Evolutionary conservation across 2,797 vertebrate genomes (phyloP), one percentile per base, ranked within the genome.

Genomic region (Neostethus bicornis): DNA sequence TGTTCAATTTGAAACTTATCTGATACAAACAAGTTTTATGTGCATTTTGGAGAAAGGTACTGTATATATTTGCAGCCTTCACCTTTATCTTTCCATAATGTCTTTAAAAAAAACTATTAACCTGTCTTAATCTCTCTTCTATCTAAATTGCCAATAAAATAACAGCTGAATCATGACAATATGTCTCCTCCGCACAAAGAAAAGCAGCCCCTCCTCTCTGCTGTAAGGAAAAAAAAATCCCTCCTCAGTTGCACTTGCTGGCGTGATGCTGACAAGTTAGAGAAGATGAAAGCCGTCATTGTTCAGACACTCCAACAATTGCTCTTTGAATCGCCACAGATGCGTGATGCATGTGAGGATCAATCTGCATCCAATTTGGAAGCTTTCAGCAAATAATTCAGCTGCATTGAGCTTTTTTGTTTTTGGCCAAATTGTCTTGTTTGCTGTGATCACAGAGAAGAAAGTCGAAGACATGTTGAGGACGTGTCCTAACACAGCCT

Each of bases 251-350:
- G 44, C 19, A 66, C 55, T 57, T 37, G 45, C 66, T 70, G 83
- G 62, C 35, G 71, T 52, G 75, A 74, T 79, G 23, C 28, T 67
- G 74, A 80, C 75, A 55, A 84, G 70, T 38, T 73, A 60, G 72
- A 37, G 10, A 49, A 66, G 69, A 81, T 83, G 78, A 91, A 80
- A 69, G 77, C 74, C 23, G 4, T 49, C 54, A 76, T 87, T 91
- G 90, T 90, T 86, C 63, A 42, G 50, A 61, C 45, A 28, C 57
- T 34, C 43, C 66, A 68, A 85, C 81, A 88, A 81, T 65, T 61
- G 72, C 70, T 51, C 81, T 84, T 85, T 85, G 80, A 88, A 78
- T 75, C 61, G 37, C 34, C 44, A 13, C 62, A 75, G 80, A 80
- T 84, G 80, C 79, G 77, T 26, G 13, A 63, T 53, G 54, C 48